Conservation (phyloP, 2,888 invertebrate species). For the Tenthredo distinguenda region DNA sequence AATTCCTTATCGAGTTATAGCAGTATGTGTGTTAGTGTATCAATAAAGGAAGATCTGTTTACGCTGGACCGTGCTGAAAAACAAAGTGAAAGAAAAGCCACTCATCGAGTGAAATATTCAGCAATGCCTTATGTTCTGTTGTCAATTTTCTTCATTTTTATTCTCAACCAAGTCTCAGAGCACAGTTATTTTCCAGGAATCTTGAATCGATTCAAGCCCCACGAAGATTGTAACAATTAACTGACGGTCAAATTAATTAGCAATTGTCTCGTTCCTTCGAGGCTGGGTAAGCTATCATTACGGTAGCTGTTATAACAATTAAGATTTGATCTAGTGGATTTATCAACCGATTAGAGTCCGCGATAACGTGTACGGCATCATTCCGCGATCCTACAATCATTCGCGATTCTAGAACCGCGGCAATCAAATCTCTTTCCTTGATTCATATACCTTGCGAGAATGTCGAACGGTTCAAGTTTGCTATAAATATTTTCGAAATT, state of each 20-base stretch:
- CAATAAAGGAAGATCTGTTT: conserved; percentile 6
- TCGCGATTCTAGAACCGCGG: conserved; percentile 19
- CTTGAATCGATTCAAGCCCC: not conserved
- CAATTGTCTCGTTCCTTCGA: not conserved
- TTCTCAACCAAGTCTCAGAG: not conserved
- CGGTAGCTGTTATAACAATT: not conserved
- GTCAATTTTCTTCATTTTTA: not conserved
- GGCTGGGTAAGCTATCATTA: not conserved
- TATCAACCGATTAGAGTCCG: conserved; percentile 30
- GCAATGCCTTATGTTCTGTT: not conserved
- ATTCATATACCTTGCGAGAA: not conserved
- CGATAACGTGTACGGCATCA: not conserved
- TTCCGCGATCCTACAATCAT: not conserved
- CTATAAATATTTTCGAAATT: not conserved
- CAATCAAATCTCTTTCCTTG: not conserved
- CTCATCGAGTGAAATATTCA: not conserved
- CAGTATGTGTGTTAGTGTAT: not conserved
- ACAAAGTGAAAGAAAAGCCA: not conserved
- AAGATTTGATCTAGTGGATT: conserved; percentile 1
- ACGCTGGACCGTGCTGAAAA: not conserved
- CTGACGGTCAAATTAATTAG: not conserved
- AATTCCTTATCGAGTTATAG: not conserved
- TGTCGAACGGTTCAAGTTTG: too few species aligned
- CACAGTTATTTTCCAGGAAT: not conserved
- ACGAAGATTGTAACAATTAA: not conserved